phyloP scores from a whole-genome alignment of 2,888 invertebrate species.

The Sialis lutaria region DNA sequence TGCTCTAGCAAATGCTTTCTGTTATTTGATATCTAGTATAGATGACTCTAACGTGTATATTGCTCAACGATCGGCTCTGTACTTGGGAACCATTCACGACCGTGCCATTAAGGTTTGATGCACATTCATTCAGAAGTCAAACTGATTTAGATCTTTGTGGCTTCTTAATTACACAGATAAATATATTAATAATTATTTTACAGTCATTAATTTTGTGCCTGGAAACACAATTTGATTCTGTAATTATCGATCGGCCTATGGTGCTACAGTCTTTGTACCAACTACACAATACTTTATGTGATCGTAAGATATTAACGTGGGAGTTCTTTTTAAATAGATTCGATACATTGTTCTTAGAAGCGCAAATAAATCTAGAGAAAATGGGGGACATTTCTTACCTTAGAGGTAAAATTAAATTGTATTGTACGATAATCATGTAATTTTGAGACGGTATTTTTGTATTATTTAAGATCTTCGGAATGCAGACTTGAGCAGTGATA shows the following conservation, averaged over 20 bases:
- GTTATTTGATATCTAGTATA: constrained; percentile 88
- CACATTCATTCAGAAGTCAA: too few relatives aligned
- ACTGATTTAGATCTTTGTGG: neutral
- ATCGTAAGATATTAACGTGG: constrained; percentile 84
- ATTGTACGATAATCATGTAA: neutral
- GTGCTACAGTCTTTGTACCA: constrained; percentile 90
- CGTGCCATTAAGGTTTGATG: constrained; percentile 60
- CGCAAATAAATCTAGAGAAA: constrained; percentile 80
- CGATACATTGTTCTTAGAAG: constrained; percentile 88
- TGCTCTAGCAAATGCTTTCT: constrained; percentile 90
- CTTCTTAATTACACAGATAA: neutral
- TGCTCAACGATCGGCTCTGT: constrained; percentile 81
- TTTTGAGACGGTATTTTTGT: neutral
- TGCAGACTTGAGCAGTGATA: constrained; percentile 73
- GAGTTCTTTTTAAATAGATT: constrained; percentile 95
- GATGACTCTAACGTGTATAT: constrained; percentile 92
- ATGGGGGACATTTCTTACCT: constrained; percentile 68
- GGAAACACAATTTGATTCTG: constrained; percentile 95
- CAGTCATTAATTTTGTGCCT: constrained; percentile 81
- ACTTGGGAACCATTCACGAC: constrained; percentile 86
- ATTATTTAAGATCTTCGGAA: constrained; percentile 59
- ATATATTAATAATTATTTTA: constrained; percentile 12
- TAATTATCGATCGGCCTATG: constrained; percentile 91
- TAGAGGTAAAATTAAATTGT: constrained; percentile 38
- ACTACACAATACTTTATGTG: constrained; percentile 81